Conservation (phyloP, 2,113 vertebrate species). For the Caloenas nicobarica region DNA sequence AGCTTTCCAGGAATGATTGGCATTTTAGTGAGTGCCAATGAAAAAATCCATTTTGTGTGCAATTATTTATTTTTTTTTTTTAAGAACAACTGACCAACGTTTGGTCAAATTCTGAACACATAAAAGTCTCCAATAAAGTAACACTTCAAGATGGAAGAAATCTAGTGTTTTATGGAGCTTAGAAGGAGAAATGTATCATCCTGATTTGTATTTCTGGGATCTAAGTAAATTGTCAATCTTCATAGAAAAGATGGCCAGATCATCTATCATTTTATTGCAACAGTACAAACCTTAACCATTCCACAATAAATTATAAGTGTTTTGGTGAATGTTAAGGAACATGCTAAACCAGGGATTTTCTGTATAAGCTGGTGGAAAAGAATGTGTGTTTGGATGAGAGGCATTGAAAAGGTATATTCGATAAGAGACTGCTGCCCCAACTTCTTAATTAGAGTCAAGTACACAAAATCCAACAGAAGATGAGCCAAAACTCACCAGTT, state of each 20-base stretch:
- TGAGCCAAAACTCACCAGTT: neutral
- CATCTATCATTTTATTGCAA: neutral
- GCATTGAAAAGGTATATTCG: neutral
- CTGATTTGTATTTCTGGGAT: neutral
- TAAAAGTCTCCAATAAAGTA: neutral
- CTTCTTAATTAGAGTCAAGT: neutral
- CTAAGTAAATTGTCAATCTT: neutral
- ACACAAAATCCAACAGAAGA: neutral
- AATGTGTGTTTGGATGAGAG: neutral
- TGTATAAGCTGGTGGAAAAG: neutral
- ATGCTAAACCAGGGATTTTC: fast-evolving
- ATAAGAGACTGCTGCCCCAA: neutral
- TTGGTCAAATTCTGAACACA: neutral
- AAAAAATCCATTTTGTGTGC: neutral
- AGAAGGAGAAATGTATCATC: fast-evolving
- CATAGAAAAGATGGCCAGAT: neutral
- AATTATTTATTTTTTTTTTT: neutral
- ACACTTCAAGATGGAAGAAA: neutral
- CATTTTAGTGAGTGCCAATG: neutral
- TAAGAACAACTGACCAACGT: neutral
- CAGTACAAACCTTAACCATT: neutral
- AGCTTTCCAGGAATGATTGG: fast-evolving
- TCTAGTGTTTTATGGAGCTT: neutral
- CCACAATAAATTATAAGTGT: neutral
- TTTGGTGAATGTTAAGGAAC: neutral